These are phyloP conservation scores for Parochlus steinenii DNA, from an alignment of 2,888 invertebrate genomes.

Conservation along the genomic window DNA sequence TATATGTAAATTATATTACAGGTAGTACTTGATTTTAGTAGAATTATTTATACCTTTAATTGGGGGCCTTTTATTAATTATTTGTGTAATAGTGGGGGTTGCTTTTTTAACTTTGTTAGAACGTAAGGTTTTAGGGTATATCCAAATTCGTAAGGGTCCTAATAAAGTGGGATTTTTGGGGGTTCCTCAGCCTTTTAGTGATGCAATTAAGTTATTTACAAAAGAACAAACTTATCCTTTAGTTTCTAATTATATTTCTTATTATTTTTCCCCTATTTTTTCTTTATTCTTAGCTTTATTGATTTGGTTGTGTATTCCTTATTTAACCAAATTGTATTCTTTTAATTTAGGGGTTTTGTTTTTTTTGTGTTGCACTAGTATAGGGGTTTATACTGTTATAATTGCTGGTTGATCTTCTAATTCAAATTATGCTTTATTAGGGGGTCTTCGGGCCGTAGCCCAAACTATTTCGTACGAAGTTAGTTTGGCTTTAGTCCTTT, in stretches of 20 bases:
- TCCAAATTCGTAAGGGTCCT: conserved; percentile 57
- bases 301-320: conserved; percentile 41
- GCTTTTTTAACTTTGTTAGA: conserved; percentile 58
- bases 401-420: conserved; percentile 51
- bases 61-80: conserved; percentile 35
- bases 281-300: conserved; percentile 41
- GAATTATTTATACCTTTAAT: conserved; percentile 32
- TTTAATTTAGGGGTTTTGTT: conserved; percentile 44
- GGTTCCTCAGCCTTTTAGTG: conserved; percentile 50
- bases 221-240: conserved; percentile 42
- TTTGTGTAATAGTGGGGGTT: conserved; percentile 44
- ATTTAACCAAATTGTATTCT: conserved; percentile 34
- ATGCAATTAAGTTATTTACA: conserved; percentile 54
- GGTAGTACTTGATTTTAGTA: conserved; percentile 35
- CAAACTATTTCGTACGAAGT: conserved; percentile 67
- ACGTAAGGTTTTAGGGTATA: conserved; percentile 51
- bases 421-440: conserved; percentile 55
- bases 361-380: conserved; percentile 45
- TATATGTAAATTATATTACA: conserved; percentile 39
- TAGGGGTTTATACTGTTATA: conserved; percentile 47
- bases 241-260: conserved; percentile 41
- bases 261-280: conserved; percentile 41
- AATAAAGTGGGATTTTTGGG: conserved; percentile 50
- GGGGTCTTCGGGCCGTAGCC: conserved; percentile 46
- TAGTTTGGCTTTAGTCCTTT: conserved; percentile 45